Evolutionary conservation across 2,113 vertebrate species (phyloP).

Genomic region (Echinops telfairi): DNA sequence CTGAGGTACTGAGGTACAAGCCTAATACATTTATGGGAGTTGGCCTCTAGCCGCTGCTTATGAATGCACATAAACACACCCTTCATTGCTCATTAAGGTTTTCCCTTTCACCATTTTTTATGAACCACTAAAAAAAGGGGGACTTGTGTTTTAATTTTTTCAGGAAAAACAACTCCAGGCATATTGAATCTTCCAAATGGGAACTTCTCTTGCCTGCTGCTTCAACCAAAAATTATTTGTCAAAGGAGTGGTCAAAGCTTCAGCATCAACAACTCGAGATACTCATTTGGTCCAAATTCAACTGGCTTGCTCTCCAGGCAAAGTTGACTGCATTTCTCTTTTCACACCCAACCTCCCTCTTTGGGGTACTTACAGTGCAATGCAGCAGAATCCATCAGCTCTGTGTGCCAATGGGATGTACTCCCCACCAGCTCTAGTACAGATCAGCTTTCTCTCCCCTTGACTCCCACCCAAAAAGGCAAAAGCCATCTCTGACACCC

Average conservation of each 20-base stretch:
- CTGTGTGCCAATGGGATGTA: not conserved
- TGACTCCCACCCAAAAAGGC: not conserved
- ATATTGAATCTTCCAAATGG: conserved; percentile 69
- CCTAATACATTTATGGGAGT: conserved; percentile 58
- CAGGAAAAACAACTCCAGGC: conserved; percentile 56
- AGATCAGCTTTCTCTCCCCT: not conserved
- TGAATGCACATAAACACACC: conserved; percentile 74
- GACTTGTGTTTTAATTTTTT: conserved; percentile 73
- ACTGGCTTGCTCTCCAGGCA: conserved; percentile 41
- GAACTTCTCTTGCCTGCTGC: conserved; percentile 69
- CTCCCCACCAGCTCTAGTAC: not conserved
- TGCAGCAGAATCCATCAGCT: conserved; percentile 54
- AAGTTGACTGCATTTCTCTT: conserved; percentile 64
- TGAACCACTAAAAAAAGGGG: conserved; percentile 72
- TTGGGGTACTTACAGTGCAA: not conserved
- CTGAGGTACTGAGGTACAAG: conserved; percentile 19
- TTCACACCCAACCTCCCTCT: conserved; percentile 32
- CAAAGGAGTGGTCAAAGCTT: conserved; percentile 68
- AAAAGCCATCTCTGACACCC: not conserved
- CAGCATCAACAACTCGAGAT: conserved; percentile 66
- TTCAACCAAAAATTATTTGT: conserved; percentile 70
- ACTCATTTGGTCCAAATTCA: conserved; percentile 73
- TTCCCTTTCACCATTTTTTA: conserved; percentile 77
- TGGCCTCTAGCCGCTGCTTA: conserved; percentile 69
- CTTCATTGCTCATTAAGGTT: conserved; percentile 80